Percentiles rank a stretch among this genome's conserved stretches.
These are phyloP conservation scores for Cheilosia impressa DNA, from an alignment of 2,888 invertebrate species.

Conservation along the genomic window DNA sequence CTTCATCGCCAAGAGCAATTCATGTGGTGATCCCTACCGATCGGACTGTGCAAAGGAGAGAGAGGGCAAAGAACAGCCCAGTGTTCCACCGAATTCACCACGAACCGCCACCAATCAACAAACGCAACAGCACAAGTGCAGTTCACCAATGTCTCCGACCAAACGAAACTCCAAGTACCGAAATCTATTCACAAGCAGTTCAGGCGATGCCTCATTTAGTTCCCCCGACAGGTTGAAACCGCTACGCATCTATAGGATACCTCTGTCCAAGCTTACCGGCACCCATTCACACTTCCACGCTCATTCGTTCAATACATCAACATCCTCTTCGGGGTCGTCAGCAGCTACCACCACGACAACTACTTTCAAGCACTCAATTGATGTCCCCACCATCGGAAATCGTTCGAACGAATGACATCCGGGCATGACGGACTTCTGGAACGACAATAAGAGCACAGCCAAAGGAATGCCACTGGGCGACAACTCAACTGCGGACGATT, in stretches of 20 bases:
- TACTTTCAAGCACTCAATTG: conserved; percentile 65
- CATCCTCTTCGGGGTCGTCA: conserved; percentile 62
- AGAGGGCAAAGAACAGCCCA: conserved; percentile 62
- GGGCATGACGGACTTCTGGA: conserved; percentile 24
- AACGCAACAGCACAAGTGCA: conserved; percentile 55
- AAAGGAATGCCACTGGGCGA: conserved; percentile 24
- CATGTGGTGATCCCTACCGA: conserved; percentile 79
- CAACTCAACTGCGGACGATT: conserved; percentile 20
- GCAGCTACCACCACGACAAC: conserved; percentile 63
- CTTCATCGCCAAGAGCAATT: conserved; percentile 80
- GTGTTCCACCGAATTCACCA: conserved; percentile 79
- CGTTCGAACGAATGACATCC: conserved; percentile 67
- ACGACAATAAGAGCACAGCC: conserved; percentile 39
- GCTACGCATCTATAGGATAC: conserved; percentile 80
- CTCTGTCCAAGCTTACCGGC: conserved; percentile 79
- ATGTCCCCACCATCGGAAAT: conserved; percentile 47
- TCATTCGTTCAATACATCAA: conserved; percentile 77
- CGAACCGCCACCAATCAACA: conserved; percentile 72
- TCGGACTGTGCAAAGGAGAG: conserved; percentile 67
- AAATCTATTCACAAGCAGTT: conserved; percentile 76
- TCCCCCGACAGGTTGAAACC: conserved; percentile 80
- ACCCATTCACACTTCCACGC: conserved; percentile 80
- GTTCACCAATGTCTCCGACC: conserved; percentile 79
- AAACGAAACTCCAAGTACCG: conserved; percentile 78
- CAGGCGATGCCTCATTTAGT: conserved; percentile 63